Conservation (phyloP, 2,113 vertebrate genomes). For the Microtus pennsylvanicus region DNA sequence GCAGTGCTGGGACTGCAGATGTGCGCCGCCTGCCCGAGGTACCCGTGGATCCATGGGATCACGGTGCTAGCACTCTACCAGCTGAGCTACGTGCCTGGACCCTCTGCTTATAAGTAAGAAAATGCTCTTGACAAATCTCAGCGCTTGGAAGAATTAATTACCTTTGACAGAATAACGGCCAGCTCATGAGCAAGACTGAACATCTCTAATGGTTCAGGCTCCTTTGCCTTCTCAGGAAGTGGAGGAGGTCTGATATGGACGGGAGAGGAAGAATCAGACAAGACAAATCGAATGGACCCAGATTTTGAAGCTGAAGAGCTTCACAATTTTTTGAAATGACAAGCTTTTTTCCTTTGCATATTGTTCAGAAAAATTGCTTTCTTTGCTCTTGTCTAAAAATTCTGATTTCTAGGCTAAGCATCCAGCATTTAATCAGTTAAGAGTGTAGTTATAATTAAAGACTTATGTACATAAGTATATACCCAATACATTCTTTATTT, state of each 20-base stretch:
- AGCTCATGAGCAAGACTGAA: neutral
- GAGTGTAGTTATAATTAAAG: constrained; percentile 20
- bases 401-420: constrained; percentile 7
- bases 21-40: neutral
- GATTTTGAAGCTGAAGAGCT: constrained; percentile 9
- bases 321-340: constrained; percentile 47
- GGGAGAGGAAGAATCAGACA: neutral
- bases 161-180: constrained; percentile 27
- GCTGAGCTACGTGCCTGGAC: neutral
- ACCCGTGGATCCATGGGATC: neutral
- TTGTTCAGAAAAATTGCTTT: constrained; percentile 33
- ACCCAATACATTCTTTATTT: neutral
- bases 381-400: constrained; percentile 56
- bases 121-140: neutral
- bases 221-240: neutral
- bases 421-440: constrained; percentile 46
- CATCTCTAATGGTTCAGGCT: neutral
- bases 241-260: neutral
- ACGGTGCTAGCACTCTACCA: neutral
- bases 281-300: neutral
- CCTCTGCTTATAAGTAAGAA: neutral
- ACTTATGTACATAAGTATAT: neutral
- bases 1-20: neutral
- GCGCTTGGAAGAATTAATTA: neutral
- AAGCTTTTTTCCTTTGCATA: neutral